Base-by-base conservation (phyloP, 2,113 vertebrate species). In the Uria lomvia region DNA sequence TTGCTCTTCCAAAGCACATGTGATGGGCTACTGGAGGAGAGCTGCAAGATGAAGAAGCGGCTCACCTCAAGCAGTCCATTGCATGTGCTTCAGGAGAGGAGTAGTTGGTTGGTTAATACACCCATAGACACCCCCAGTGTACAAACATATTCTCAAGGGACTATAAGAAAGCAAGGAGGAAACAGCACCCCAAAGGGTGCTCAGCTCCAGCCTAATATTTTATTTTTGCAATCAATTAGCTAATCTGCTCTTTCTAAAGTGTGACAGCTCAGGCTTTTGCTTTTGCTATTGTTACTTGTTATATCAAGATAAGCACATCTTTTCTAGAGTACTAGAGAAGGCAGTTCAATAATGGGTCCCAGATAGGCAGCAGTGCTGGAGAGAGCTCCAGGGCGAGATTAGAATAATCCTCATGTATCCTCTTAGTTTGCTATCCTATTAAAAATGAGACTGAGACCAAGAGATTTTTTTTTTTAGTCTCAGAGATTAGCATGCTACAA, bases 291-390 rank as follows among this genome's bases (percentile, higher is more conserved):
- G 30, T 91, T 70, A 74, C 53, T 90, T 90, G 74, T 93, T 92
- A 92, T 91, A 96, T 97, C 96, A 97, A 96, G 94, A 92, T 94
- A 94, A 95, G 79, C 77, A 80, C n/a, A 45, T 89, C 36, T 92
- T 95, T 95, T 96, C 92, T 96, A 38, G 96, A 97, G 86, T 45
- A 45, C 45, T 71, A 15, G 65, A 75, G 34, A 95, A 96, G 59
- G 71, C 56, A 74, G 47, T 65, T 91, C 66, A 70, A 5, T 95
- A 96, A 86, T 36, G 32, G 86, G 23, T 32, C 84, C 68, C 88
- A 94, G 93, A 77, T 1, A 95, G 74, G 82, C 79, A 86, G 53
- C 30, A 79, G 89, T 38, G 53, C 71, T 94, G n/a, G 66, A 94
- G 34, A 56, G 86, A 93, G 74, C 96, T 95, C 40, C 90, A 88